These are phyloP conservation scores for Harpalus rufipes DNA, from an alignment of 2,888 invertebrate species.

Conservation along the genomic window DNA sequence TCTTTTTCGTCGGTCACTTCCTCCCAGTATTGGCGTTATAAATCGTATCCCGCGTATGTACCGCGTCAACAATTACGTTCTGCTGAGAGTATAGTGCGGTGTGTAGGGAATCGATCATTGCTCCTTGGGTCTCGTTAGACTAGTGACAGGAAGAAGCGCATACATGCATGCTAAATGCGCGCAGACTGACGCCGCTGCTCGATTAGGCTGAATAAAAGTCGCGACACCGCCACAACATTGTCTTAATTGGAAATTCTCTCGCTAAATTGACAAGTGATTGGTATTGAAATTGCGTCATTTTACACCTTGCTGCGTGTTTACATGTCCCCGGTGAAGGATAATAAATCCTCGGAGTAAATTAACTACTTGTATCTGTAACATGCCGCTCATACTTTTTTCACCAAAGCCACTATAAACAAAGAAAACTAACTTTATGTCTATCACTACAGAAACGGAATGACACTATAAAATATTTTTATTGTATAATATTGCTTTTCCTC, in stretches of 20 bases:
- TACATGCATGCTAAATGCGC: slow-evolving; percentile 52
- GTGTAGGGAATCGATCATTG: slow-evolving; percentile 26
- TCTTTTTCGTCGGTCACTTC: not conserved
- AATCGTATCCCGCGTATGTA: not conserved
- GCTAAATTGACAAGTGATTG: slow-evolving; percentile 55
- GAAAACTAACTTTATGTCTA: slow-evolving; percentile 40
- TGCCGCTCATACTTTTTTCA: slow-evolving; percentile 25
- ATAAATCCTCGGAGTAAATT: slow-evolving; percentile 52
- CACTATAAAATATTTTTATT: slow-evolving; percentile 7
- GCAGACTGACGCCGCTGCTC: slow-evolving; percentile 31
- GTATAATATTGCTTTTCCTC: not conserved
- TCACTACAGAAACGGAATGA: slow-evolving; percentile 15
- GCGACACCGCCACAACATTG: slow-evolving; percentile 52
- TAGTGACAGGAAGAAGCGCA: slow-evolving; percentile 53
- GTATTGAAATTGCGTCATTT: slow-evolving; percentile 58
- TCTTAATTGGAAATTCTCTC: slow-evolving; percentile 60
- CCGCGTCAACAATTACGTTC: not conserved
- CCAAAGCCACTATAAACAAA: slow-evolving; percentile 22
- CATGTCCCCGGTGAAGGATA: slow-evolving; percentile 52
- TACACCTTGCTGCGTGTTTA: slow-evolving; percentile 56
- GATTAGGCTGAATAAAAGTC: slow-evolving; percentile 57
- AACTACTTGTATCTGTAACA: slow-evolving; percentile 55
- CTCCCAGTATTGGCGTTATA: not conserved
- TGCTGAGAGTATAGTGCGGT: not conserved
- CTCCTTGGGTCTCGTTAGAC: slow-evolving; percentile 32